Evolutionary conservation across 1,140 invertebrate genomes (phyloP), one percentile per base, ranked within the genome.

Genomic region (Drosophila varians): DNA sequence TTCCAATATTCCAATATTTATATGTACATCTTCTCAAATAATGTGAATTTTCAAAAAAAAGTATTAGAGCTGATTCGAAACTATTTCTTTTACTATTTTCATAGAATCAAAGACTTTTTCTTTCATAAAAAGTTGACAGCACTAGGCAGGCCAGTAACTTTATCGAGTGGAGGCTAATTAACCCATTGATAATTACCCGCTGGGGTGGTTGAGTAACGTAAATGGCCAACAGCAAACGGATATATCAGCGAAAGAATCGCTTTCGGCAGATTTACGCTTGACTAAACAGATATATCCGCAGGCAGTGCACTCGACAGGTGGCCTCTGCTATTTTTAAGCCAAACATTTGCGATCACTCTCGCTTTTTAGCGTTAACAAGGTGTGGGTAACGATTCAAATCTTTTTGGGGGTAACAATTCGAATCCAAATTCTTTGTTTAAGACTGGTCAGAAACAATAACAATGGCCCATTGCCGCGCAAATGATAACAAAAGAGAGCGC

Each of bases 251-350:
- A 61, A 18, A 34, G 45, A 61, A 58, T 42, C 12, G 12, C 38
- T 69, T 40, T 69, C 43, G 23, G 42, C 36, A 64, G 18, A 70
- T 76, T 66, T 48, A 78, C 74, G 71, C 71, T 25, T 76, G 74
- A 87, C 55, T 65, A 48, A 68, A 7, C 74, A 74, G 31, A 47
- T 18, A 53, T 61, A 26, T 28, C 45, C 61, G 58, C 62, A 70
- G 60, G 40, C 64, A 75, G 65, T 62, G 82, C 77, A 83, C 47
- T 70, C 61, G 82, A 87, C 82, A 87, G 82, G 82, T 87, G 82
- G 82, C 82, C 80, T 87, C 76, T 57, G 19, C 64, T 80, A 77
- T 82, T 83, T 88, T 53, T 74, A 74, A 74, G 66, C 1, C 14
- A 48, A 77, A 69, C 69, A 55, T 42, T 58, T 57, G 46, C 48